Base-by-base conservation (phyloP, 2,113 vertebrate species). In the Scophthalmus maximus region DNA sequence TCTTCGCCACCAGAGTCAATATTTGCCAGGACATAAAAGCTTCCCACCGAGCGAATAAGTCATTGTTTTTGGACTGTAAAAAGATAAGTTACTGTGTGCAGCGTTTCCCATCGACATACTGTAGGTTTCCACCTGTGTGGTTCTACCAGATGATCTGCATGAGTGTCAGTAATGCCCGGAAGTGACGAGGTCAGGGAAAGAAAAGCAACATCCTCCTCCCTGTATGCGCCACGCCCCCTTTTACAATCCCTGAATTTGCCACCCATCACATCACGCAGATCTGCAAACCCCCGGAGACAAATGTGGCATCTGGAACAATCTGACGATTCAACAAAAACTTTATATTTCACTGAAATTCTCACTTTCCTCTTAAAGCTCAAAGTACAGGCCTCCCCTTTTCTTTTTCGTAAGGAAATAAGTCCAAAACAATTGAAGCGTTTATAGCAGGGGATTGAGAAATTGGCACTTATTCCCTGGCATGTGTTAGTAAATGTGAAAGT, bases 11-110 rank as follows among this genome's bases (percentile, higher is more conserved):
- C 23, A 63, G 38, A 61, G 75, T 73, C 60, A 79, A 79, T 64
- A 76, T 87, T 76, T 84, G 69, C 71, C 70, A 78, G 60, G 36
- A 62, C 38, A 70, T 52, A 77, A 47, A 12, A 72, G 32, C 25
- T 49, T 74, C 47, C 10, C 29, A 51, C 8, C 58, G 22, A 42
- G 57, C 8, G 46, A 79, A 73, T 68, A 79, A 51, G 60, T 84
- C 69, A 76, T 67, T 64, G 51, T 66, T 75, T 71, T 71, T 25
- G 8, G 50, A 15, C 18, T 29, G 56, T 3, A n/a, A 32, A n/a
- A 69, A 8, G 70, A 29, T 17, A 34, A 15, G 73, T 3, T 40
- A 71, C 26, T 50, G 1, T 61, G 20, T 36, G 52, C 3, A 32
- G 23, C 5, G 17, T 27, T 18, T 53, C 8, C 32, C 32, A 25